Conservation (phyloP, 1,140 invertebrate genomes). For the Melitaea cinxia region DNA sequence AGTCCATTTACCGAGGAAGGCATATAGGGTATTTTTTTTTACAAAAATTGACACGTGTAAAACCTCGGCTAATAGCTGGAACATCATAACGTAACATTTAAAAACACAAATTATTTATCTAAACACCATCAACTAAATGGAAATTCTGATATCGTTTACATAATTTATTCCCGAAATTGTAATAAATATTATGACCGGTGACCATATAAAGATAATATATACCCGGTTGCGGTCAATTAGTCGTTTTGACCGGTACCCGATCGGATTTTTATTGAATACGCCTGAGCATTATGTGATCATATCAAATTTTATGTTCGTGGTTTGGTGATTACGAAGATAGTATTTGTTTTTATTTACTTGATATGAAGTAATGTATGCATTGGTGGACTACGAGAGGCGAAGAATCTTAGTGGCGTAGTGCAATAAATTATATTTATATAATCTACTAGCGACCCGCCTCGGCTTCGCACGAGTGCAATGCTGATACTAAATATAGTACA, state of each 20-base stretch:
- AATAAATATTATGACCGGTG: slow-evolving; percentile 6
- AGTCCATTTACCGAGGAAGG: too few species aligned
- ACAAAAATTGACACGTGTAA: too few species aligned
- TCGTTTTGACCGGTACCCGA: not conserved
- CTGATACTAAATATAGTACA: too few species aligned
- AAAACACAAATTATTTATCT: slow-evolving; percentile 3
- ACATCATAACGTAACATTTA: too few species aligned
- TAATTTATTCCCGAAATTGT: slow-evolving; percentile 1
- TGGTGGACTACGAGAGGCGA: too few species aligned
- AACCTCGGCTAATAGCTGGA: too few species aligned
- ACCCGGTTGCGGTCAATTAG: not conserved
- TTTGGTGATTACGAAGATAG: not conserved
- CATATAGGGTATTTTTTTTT: too few species aligned
- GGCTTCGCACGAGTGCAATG: too few species aligned
- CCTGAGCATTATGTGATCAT: not conserved
- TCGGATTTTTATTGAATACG: not conserved
- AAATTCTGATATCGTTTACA: not conserved
- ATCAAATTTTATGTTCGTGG: not conserved
- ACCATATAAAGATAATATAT: slow-evolving; percentile 1
- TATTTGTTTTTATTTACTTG: not conserved
- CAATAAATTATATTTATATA: too few species aligned
- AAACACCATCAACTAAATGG: not conserved
- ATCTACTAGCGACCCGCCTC: too few species aligned
- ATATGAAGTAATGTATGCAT: too few species aligned
- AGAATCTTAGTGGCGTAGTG: too few species aligned